Evolutionary conservation across 2,113 vertebrate genomes (phyloP).

Genomic region (Calidris pygmaea): DNA sequence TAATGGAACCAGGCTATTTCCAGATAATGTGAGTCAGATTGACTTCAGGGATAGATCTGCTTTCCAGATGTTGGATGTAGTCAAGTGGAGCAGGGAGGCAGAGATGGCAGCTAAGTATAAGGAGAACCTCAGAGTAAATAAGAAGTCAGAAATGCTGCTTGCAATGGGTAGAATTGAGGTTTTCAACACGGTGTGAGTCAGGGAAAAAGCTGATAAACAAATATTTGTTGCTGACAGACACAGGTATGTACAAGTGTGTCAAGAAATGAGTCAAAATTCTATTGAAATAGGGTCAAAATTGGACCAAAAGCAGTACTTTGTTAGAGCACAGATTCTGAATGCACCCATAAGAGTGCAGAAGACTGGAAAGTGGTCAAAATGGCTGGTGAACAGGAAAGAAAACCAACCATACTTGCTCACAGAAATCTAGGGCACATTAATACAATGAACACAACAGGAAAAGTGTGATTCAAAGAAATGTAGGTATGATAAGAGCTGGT

Average conservation of each 20-base stretch:
- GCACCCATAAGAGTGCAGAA: background rate
- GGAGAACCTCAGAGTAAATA: background rate
- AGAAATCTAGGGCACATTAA: background rate
- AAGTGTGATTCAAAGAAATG: background rate
- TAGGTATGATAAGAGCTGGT: background rate
- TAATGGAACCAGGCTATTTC: constrained; percentile 66
- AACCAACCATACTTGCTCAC: background rate
- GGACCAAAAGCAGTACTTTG: background rate
- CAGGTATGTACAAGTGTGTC: background rate
- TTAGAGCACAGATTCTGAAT: background rate
- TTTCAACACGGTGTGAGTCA: background rate
- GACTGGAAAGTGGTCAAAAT: background rate
- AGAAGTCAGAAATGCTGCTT: background rate
- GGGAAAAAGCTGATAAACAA: background rate
- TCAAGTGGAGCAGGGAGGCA: constrained; percentile 34
- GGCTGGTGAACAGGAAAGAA: background rate
- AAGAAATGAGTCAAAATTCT: background rate
- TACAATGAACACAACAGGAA: background rate
- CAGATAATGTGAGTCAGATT: constrained; percentile 67
- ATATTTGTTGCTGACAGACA: background rate
- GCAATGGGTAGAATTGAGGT: background rate
- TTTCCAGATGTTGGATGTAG: constrained; percentile 63
- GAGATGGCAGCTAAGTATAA: constrained; percentile 11
- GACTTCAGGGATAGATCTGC: constrained; percentile 54
- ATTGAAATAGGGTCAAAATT: background rate